These are phyloP conservation scores for Manis crassicaudata DNA, from an alignment of 2,797 vertebrate genomes.

Conservation along the genomic window DNA sequence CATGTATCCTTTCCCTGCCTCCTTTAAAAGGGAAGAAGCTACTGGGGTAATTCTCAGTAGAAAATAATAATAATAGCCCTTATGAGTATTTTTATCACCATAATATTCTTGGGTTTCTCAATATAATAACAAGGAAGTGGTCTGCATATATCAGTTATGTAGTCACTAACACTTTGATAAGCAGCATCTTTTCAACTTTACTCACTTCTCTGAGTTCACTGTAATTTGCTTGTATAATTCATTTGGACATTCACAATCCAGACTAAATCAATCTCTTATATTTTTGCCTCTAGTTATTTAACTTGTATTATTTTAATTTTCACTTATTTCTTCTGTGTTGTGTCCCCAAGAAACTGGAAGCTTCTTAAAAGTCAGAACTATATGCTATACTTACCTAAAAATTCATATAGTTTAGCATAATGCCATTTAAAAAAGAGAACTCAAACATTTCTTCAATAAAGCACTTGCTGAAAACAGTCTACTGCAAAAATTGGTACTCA, in stretches of 20 bases:
- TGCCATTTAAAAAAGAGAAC: neutral
- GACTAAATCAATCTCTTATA: neutral
- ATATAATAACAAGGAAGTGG: slow-evolving; percentile 65
- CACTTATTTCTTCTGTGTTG: neutral
- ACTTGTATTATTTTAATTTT: neutral
- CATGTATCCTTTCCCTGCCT: neutral
- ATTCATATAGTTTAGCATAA: neutral
- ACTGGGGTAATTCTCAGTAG: slow-evolving; percentile 10
- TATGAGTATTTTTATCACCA: slow-evolving; percentile 57
- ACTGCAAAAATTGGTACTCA: neutral
- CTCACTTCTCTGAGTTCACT: neutral
- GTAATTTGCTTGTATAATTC: neutral
- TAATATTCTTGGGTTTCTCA: slow-evolving; percentile 49
- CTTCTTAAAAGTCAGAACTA: neutral
- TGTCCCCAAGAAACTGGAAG: neutral
- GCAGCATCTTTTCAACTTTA: slow-evolving; percentile 56
- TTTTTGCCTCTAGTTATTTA: neutral
- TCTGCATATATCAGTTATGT: neutral
- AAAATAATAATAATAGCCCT: slow-evolving; percentile 11
- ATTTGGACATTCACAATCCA: neutral
- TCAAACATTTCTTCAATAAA: neutral
- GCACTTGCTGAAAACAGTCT: neutral
- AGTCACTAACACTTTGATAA: neutral
- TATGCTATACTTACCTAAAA: neutral
- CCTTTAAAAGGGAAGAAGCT: neutral